Conservation (phyloP, 2,888 invertebrate genomes). For the Pseudococcus longispinus region DNA sequence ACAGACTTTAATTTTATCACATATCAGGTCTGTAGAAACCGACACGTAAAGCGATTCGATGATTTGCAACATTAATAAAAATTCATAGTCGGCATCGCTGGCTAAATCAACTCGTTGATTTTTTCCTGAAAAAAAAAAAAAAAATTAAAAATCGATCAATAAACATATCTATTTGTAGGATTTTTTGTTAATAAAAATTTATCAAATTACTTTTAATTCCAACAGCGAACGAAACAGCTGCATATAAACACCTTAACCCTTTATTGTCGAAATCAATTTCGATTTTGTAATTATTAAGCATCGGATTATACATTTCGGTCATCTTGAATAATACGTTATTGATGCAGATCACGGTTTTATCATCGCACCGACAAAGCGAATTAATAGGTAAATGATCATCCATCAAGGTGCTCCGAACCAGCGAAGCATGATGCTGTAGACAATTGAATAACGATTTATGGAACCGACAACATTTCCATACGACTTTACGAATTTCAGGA, state of each 20-base stretch:
- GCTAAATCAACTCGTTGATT: not conserved
- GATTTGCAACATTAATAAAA: not conserved
- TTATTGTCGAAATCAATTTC: constrained; percentile 27
- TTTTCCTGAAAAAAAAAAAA: not conserved
- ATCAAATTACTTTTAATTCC: constrained; percentile 9
- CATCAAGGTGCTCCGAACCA: constrained; percentile 36
- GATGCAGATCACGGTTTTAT: constrained; percentile 4
- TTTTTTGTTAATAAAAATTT: not conserved
- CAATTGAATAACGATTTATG: constrained; percentile 39
- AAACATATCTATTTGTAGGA: not conserved
- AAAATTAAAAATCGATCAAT: not conserved
- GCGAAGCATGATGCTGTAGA: constrained; percentile 19
- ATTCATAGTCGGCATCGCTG: not conserved
- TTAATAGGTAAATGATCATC: constrained; percentile 32
- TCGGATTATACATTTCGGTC: constrained; percentile 4
- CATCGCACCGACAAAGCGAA: not conserved
- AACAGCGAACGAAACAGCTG: constrained; percentile 23
- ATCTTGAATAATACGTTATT: constrained; percentile 37
- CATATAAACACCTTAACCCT: constrained; percentile 31
- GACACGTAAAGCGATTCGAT: not conserved
- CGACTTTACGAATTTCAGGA: not conserved
- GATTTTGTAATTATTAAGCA: constrained; percentile 4
- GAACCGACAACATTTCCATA: constrained; percentile 37
- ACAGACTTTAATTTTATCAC: constrained; percentile 39
- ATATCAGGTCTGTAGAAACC: not conserved